Conservation (phyloP, 2,113 vertebrate genomes). For the Azemiops feae region DNA sequence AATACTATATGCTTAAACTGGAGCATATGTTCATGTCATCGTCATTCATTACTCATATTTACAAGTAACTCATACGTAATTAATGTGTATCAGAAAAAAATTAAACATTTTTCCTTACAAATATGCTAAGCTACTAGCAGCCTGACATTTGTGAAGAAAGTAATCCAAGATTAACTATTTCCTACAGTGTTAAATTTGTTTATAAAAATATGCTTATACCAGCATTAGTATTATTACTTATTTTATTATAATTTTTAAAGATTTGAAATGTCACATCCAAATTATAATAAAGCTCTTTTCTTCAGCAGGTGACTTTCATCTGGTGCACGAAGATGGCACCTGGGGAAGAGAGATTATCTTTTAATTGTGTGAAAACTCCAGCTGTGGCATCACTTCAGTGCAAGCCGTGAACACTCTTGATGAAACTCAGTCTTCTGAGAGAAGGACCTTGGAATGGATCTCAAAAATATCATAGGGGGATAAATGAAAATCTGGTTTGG, state of each 20-base stretch:
- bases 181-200: background rate
- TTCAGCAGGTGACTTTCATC: background rate
- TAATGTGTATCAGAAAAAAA: background rate
- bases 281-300: background rate
- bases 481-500: background rate
- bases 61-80: background rate
- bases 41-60: background rate
- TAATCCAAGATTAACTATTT: background rate
- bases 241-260: background rate
- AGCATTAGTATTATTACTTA: background rate
- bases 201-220: background rate
- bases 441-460: background rate
- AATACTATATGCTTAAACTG: background rate
- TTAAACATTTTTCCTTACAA: background rate
- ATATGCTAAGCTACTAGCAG: background rate
- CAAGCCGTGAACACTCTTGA: background rate
- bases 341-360: background rate
- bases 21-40: background rate
- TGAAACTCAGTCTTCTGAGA: background rate
- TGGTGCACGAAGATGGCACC: background rate
- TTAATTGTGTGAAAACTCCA: background rate
- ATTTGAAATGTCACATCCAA: background rate
- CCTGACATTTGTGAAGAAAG: background rate
- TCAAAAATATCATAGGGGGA: background rate
- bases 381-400: background rate